These are phyloP conservation scores for Drosophila birchii DNA, from an alignment of 2,888 invertebrate species.

Conservation along the genomic window DNA sequence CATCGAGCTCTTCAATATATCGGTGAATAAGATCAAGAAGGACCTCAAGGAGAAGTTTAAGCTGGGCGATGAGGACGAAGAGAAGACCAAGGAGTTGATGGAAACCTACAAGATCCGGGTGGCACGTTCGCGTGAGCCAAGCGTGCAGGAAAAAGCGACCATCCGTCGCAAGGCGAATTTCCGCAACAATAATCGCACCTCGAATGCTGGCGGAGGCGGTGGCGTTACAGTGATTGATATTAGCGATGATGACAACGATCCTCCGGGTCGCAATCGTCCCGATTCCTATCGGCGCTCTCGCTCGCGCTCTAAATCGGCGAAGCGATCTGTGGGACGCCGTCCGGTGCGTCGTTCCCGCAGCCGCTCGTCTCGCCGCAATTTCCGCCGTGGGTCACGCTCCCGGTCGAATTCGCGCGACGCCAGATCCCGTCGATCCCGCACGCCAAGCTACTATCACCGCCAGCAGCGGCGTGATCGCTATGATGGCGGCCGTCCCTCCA, in stretches of 20 bases:
- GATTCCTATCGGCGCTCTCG: constrained; percentile 40
- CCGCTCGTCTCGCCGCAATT: constrained; percentile 53
- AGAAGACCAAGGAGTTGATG: constrained; percentile 81
- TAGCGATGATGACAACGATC: constrained; percentile 76
- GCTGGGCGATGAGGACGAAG: constrained; percentile 85
- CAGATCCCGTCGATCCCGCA: constrained; percentile 51
- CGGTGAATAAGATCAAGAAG: constrained; percentile 88
- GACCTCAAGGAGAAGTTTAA: constrained; percentile 89
- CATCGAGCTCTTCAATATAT: constrained; percentile 90
- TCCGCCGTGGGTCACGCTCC: constrained; percentile 36
- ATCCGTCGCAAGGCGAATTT: constrained; percentile 52
- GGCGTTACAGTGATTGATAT: constrained; percentile 78
- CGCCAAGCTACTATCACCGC: constrained; percentile 45
- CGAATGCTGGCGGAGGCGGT: neutral
- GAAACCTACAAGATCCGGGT: constrained; percentile 83
- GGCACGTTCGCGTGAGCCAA: constrained; percentile 44
- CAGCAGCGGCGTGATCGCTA: constrained; percentile 45
- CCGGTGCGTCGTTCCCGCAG: constrained; percentile 45
- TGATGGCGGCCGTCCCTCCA: neutral
- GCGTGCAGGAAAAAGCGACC: too few species aligned
- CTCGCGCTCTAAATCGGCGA: constrained; percentile 58
- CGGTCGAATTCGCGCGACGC: constrained; percentile 49
- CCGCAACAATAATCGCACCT: constrained; percentile 41
- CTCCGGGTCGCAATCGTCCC: constrained; percentile 43
- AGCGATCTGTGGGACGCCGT: constrained; percentile 39